Conservation (phyloP, 1,140 invertebrate genomes). For the Drosophila rhopaloa region DNA sequence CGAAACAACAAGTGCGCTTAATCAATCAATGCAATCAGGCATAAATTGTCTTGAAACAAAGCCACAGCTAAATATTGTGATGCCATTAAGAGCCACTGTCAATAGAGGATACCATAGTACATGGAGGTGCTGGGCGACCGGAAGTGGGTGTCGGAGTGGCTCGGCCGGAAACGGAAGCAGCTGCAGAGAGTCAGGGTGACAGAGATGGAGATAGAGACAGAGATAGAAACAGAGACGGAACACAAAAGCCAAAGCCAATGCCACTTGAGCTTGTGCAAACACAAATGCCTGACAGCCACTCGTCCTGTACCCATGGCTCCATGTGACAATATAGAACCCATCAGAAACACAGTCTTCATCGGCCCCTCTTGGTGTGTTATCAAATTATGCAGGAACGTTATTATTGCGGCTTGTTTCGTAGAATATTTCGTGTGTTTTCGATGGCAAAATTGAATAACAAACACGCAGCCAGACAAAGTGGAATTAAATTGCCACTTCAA, state of each 20-base stretch:
- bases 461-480: constrained; percentile 62
- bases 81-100: constrained; percentile 73
- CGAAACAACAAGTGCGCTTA: constrained; percentile 67
- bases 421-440: constrained; percentile 64
- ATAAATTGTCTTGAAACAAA: constrained; percentile 82
- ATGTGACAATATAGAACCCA: constrained; percentile 50
- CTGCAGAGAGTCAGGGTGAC: constrained; percentile 21
- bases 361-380: constrained; percentile 52
- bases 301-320: constrained; percentile 4
- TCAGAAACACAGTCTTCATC: constrained; percentile 42
- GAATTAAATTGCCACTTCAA: constrained; percentile 73
- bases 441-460: constrained; percentile 75
- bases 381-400: constrained; percentile 76
- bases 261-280: constrained; percentile 77
- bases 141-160: constrained; percentile 12
- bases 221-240: not conserved
- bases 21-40: constrained; percentile 82
- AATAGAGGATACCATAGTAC: constrained; percentile 26
- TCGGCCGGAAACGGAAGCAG: constrained; percentile 63
- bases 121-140: constrained; percentile 19
- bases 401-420: constrained; percentile 72
- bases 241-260: constrained; percentile 64
- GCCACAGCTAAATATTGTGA: constrained; percentile 75
- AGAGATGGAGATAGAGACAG: constrained; percentile 2
- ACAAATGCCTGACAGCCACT: constrained; percentile 45